Evolutionary conservation across 2,888 invertebrate genomes (phyloP).

Genomic region (Lomographa bimaculata): DNA sequence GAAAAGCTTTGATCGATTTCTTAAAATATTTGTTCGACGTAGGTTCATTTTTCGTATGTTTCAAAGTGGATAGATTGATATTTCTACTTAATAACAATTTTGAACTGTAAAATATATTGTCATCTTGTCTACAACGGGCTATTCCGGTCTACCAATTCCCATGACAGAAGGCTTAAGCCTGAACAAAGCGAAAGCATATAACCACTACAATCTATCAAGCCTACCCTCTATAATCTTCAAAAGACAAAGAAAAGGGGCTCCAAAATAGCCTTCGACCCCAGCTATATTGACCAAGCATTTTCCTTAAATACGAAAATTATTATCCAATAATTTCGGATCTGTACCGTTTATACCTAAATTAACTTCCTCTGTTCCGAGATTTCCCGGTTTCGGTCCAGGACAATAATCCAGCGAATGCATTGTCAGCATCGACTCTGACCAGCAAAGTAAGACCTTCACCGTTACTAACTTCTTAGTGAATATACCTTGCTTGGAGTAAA

Average conservation of each 20-base stretch:
- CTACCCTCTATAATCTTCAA: slow-evolving; percentile 21
- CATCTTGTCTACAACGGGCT: no score
- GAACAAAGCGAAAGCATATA: slow-evolving; percentile 22
- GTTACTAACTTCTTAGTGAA: slow-evolving; percentile 8
- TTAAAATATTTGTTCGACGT: no score
- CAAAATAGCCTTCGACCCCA: slow-evolving; percentile 19
- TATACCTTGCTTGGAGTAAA: slow-evolving; percentile 8
- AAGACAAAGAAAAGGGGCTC: slow-evolving; percentile 23
- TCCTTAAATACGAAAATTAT: slow-evolving; percentile 35
- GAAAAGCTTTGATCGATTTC: no score
- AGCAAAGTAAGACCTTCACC: slow-evolving; percentile 31
- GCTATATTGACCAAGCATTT: slow-evolving; percentile 22
- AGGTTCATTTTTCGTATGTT: no score
- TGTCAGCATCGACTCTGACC: slow-evolving; percentile 50
- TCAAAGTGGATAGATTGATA: no score
- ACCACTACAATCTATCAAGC: slow-evolving; percentile 24
- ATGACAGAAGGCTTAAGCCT: slow-evolving; percentile 15
- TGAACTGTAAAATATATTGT: no score
- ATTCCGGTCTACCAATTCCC: no score
- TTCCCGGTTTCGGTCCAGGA: slow-evolving; percentile 51
- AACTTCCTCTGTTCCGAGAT: slow-evolving; percentile 51
- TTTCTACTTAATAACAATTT: no score
- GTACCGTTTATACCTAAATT: slow-evolving; percentile 57
- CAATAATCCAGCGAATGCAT: slow-evolving; percentile 62
- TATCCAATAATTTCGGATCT: slow-evolving; percentile 39